Evolutionary conservation across 2,113 vertebrate genomes (phyloP).

Genomic region (Columba livia): DNA sequence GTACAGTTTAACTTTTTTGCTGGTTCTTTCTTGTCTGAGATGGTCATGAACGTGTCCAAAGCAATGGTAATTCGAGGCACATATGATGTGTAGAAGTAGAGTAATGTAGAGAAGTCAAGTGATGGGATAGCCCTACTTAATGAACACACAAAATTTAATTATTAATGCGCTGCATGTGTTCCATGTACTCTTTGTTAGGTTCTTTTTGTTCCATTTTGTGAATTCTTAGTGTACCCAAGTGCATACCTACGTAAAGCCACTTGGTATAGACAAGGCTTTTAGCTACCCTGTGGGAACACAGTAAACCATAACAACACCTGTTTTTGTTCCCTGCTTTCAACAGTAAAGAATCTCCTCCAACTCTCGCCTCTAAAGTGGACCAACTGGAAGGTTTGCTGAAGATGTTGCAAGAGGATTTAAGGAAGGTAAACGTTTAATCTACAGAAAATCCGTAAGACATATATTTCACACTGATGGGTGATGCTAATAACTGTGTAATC

Average conservation of each 20-base stretch:
- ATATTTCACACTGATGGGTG: not conserved
- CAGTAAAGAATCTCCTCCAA: slow-evolving; percentile 87
- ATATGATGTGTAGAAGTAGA: not conserved
- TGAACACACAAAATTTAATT: too few relatives aligned
- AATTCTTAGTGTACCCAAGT: not conserved
- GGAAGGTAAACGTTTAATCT: slow-evolving; percentile 80
- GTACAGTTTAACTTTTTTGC: not conserved
- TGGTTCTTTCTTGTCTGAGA: not conserved
- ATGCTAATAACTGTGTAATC: not conserved
- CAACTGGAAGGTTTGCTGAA: slow-evolving; percentile 93
- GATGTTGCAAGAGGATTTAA: slow-evolving; percentile 90
- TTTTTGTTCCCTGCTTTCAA: slow-evolving; percentile 41
- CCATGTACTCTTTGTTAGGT: not conserved
- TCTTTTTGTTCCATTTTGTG: not conserved
- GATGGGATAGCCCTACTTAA: not conserved
- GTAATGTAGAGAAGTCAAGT: not conserved
- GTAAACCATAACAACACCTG: not conserved
- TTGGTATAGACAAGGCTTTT: not conserved
- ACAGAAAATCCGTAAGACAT: not conserved
- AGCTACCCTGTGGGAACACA: not conserved
- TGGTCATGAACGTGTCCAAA: not conserved
- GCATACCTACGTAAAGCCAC: not conserved
- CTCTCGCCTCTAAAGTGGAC: slow-evolving; percentile 89
- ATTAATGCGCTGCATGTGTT: not conserved
- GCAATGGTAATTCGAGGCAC: not conserved